Evolutionary conservation across 2,888 invertebrate species (phyloP).

Genomic region (Stegana nigrithorax): DNA sequence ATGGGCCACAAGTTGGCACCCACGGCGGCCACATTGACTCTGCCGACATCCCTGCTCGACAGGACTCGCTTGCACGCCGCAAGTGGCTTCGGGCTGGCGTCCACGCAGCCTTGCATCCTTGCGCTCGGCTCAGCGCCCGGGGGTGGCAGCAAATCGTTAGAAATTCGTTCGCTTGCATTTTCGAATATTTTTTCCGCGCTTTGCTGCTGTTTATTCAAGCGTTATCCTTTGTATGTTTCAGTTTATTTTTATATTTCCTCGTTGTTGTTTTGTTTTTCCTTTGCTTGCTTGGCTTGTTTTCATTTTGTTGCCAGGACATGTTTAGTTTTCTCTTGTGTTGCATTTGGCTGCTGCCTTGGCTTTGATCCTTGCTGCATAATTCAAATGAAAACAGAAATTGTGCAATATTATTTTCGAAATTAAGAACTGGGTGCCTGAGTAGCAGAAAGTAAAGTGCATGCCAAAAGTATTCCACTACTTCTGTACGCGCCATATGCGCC

Average conservation of each 20-base stretch:
- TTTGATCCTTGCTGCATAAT: neutral
- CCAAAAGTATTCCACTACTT: no score
- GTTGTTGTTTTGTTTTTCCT: neutral
- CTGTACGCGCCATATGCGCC: no score
- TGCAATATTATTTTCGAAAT: no score
- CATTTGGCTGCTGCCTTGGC: neutral
- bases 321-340: no score
- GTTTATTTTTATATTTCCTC: neutral
- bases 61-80: neutral
- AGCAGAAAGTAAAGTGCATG: no score
- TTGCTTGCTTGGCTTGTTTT: neutral
- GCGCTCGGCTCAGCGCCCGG: no score
- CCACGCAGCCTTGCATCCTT: no score
- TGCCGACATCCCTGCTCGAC: neutral
- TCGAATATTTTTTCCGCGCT: neutral
- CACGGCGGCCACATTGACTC: neutral
- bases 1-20: constrained; percentile 8
- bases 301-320: no score
- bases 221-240: neutral
- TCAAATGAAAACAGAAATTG: neutral
- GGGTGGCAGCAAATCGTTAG: neutral
- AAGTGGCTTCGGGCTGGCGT: neutral
- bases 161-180: neutral
- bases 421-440: no score
- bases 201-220: constrained; percentile 6